Percentiles rank a stretch among this genome's conserved stretches.
phyloP scores from a whole-genome alignment of 2,888 invertebrate species.

The Drosophila limbata region DNA sequence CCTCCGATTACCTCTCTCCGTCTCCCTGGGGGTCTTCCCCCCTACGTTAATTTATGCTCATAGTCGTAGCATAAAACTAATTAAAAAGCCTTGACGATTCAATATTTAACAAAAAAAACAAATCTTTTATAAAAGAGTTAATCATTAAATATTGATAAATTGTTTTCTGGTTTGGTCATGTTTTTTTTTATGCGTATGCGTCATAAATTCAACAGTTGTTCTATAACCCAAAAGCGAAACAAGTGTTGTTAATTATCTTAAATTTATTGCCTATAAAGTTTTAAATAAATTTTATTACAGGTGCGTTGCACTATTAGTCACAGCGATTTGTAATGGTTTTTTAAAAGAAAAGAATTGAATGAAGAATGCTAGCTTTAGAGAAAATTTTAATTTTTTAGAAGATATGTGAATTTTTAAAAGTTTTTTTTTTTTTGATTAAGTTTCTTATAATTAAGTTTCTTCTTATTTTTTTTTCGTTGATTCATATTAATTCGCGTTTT shows the following conservation, averaged over 20 bases:
- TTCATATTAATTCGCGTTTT: too few relatives aligned
- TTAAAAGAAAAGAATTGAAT: background rate
- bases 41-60: conserved; percentile 64
- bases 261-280: conserved; percentile 43
- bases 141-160: conserved; percentile 58
- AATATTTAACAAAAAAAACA: conserved; percentile 31
- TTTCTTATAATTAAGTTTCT: too few relatives aligned
- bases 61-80: conserved; percentile 66
- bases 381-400: background rate
- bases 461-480: too few relatives aligned
- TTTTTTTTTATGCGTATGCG: conserved; percentile 11
- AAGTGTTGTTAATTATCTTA: conserved; percentile 30
- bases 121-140: conserved; percentile 16
- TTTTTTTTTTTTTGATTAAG: too few relatives aligned
- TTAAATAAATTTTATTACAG: conserved; percentile 10
- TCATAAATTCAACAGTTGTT: conserved; percentile 31
- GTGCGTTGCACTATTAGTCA: conserved; percentile 25
- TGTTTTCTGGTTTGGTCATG: conserved; percentile 10
- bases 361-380: background rate
- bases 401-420: background rate
- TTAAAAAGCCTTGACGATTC: conserved; percentile 62
- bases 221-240: conserved; percentile 8
- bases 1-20: background rate
- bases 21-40: conserved; percentile 6
- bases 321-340: background rate